A percentile compares a stretch with the other conserved stretches of the same genome.
Evolutionary conservation across 2,113 vertebrate genomes (phyloP).

Genomic region (Ellobius talpinus): DNA sequence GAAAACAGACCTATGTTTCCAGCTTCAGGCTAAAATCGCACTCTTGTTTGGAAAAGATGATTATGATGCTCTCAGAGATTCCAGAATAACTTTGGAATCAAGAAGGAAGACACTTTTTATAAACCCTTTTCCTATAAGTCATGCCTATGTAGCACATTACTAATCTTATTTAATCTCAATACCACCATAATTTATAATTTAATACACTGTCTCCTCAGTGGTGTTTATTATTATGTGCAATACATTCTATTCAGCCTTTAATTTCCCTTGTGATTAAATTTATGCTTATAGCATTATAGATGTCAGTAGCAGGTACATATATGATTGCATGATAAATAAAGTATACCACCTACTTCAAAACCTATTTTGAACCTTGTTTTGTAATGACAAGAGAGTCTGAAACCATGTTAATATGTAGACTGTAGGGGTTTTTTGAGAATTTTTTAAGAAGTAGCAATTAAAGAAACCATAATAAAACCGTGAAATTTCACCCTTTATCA

Average conservation of each 20-base stretch:
- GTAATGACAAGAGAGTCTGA: neutral
- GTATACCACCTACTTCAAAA: conserved; percentile 1
- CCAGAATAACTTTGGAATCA: neutral
- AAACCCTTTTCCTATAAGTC: neutral
- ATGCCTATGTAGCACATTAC: neutral
- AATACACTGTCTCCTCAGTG: neutral
- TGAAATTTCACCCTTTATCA: neutral
- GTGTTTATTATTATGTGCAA: neutral
- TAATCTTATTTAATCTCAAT: conserved; percentile 3
- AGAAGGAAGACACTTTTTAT: neutral
- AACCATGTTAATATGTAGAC: neutral
- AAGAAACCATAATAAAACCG: conserved; percentile 39
- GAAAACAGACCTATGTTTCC: neutral
- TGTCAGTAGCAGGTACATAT: neutral
- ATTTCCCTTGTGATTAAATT: conserved; percentile 44
- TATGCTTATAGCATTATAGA: neutral
- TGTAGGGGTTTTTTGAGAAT: neutral
- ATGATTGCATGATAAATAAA: conserved; percentile 25
- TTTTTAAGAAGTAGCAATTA: conserved; percentile 47
- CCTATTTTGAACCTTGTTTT: neutral
- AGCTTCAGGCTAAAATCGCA: neutral
- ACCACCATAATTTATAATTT: conserved; percentile 35
- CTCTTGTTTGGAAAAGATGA: neutral
- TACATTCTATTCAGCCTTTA: neutral
- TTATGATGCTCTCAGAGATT: neutral